Conservation (phyloP, 2,888 invertebrate species). For the Eristalis pertinax region DNA sequence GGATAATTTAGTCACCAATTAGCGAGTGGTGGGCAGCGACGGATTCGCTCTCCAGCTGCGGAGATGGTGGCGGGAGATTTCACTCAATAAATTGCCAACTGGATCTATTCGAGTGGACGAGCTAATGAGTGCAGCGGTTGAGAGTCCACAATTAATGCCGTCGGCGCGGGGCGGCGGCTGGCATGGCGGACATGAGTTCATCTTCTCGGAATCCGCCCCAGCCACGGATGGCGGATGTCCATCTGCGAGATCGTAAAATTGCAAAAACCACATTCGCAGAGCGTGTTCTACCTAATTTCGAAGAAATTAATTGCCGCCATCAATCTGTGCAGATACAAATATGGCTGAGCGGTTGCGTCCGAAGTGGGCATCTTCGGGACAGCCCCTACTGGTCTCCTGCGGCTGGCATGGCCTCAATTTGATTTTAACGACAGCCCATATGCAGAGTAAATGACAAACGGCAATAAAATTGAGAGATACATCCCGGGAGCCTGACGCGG, state of each 20-base stretch:
- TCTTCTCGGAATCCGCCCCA: slow-evolving; percentile 48
- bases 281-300: slow-evolving; percentile 69
- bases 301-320: slow-evolving; percentile 70
- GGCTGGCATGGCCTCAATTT: slow-evolving; percentile 1
- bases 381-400: slow-evolving; percentile 33
- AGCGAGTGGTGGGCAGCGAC: slow-evolving; percentile 37
- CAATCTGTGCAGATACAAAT: slow-evolving; percentile 59
- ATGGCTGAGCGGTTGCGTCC: slow-evolving; percentile 33
- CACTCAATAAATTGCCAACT: slow-evolving; percentile 65
- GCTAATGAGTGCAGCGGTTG: slow-evolving; percentile 41
- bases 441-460: slow-evolving; percentile 57
- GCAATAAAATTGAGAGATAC: slow-evolving; percentile 56
- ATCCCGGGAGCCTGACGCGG: slow-evolving; percentile 53
- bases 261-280: slow-evolving; percentile 49
- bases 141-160: slow-evolving; percentile 18
- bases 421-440: slow-evolving; percentile 52
- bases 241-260: slow-evolving; percentile 46
- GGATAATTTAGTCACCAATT: slow-evolving; percentile 71
- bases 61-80: slow-evolving; percentile 57
- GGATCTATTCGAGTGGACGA: slow-evolving; percentile 41
- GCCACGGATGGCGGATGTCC: slow-evolving; percentile 7
- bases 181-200: background rate
- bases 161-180: background rate
- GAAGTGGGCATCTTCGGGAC: slow-evolving; percentile 8
- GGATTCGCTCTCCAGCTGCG: background rate